A percentile compares a stretch with the other conserved stretches of the same genome.
These are phyloP conservation scores for Drosophila suboccidentalis DNA, from an alignment of 2,888 invertebrate genomes.

Conservation along the genomic window DNA sequence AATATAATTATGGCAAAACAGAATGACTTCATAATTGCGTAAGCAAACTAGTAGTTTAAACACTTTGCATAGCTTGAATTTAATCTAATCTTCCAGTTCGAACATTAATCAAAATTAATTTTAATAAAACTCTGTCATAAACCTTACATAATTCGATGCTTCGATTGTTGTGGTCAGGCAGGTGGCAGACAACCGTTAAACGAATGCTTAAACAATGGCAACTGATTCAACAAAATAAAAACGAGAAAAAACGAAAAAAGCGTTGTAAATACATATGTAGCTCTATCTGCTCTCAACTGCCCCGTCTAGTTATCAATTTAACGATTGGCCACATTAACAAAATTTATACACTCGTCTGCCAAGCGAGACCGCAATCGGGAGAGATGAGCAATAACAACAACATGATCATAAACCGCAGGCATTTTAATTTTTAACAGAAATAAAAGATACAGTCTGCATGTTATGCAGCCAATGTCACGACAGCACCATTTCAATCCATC, in stretches of 20 bases:
- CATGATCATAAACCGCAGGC: slow-evolving; percentile 60
- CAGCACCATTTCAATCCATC: slow-evolving; percentile 57
- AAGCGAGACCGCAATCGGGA: slow-evolving; percentile 43
- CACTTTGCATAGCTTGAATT: slow-evolving; percentile 9
- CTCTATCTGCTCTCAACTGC: background rate
- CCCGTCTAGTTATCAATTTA: slow-evolving; percentile 40
- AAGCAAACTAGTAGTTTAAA: slow-evolving; percentile 10
- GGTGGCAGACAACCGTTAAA: slow-evolving; percentile 51
- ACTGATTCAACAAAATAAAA: slow-evolving; percentile 37
- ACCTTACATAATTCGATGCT: slow-evolving; percentile 33
- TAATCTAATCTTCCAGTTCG: background rate
- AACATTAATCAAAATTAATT: slow-evolving; percentile 48
- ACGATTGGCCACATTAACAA: slow-evolving; percentile 69
- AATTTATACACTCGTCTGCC: slow-evolving; percentile 66
- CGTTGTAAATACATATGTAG: slow-evolving; percentile 2
- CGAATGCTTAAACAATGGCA: slow-evolving; percentile 54
- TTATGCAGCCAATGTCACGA: slow-evolving; percentile 43
- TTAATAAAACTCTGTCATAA: slow-evolving; percentile 35
- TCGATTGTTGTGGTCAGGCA: slow-evolving; percentile 31
- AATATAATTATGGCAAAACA: slow-evolving; percentile 2
- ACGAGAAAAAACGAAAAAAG: slow-evolving; percentile 2
- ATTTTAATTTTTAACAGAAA: slow-evolving; percentile 62
- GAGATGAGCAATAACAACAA: slow-evolving; percentile 14
- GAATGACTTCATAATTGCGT: slow-evolving; percentile 17
- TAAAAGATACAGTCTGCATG: slow-evolving; percentile 35